These are phyloP conservation scores for Cavia aperea DNA, from an alignment of 2,113 vertebrate species.

Conservation along the genomic window DNA sequence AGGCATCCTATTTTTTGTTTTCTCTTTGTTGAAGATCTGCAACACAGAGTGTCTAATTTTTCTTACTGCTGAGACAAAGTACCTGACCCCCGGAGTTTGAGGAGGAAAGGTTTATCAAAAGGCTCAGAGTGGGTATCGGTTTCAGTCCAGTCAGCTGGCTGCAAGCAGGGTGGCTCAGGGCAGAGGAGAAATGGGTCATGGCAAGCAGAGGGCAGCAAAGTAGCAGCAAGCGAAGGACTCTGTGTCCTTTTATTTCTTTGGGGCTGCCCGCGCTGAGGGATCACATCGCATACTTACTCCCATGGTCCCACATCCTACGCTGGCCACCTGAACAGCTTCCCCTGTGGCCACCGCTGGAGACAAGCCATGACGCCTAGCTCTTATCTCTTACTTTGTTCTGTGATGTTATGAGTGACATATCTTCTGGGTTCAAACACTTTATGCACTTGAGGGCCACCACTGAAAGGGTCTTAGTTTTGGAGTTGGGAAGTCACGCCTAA, in stretches of 20 bases:
- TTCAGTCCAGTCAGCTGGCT: neutral
- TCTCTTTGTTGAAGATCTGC: constrained; percentile 3
- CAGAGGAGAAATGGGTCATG: neutral
- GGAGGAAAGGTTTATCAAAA: neutral
- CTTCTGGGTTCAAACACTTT: constrained; percentile 55
- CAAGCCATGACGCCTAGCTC: neutral
- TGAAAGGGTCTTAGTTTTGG: constrained; percentile 63
- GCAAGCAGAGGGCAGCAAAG: neutral
- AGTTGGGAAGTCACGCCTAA: constrained; percentile 60
- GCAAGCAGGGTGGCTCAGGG: neutral
- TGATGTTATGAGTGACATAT: constrained; percentile 46
- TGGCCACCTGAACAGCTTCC: neutral
- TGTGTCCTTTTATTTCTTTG: neutral
- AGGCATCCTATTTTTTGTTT: neutral
- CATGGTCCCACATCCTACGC: neutral
- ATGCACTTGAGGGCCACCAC: constrained; percentile 35
- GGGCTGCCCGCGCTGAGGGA: neutral
- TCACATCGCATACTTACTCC: neutral
- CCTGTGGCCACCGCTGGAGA: neutral
- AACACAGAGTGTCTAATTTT: neutral
- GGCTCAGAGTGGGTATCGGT: neutral
- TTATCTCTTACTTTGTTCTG: constrained; percentile 37
- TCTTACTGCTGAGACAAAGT: neutral
- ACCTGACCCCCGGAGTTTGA: neutral
- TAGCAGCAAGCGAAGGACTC: neutral